Evolutionary conservation across 2,113 vertebrate genomes (phyloP).

Genomic region (Prochilodus magdalenae): DNA sequence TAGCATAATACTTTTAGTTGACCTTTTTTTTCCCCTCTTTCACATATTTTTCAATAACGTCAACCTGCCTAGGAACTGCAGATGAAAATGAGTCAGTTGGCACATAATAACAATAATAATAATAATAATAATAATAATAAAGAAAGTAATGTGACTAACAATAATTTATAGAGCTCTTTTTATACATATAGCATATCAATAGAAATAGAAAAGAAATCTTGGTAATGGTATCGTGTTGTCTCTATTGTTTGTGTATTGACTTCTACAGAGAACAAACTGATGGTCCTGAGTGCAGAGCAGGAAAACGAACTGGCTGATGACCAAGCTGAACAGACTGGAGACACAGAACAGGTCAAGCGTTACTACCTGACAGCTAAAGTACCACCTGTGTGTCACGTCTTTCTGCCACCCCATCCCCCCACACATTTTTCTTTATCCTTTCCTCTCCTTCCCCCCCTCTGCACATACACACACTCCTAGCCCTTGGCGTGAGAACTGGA

Average conservation of each 20-base stretch:
- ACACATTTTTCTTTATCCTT: not conserved
- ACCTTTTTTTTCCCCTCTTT: too few species aligned
- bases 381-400: constrained; percentile 49
- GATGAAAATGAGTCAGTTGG: too few species aligned
- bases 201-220: too few species aligned
- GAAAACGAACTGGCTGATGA: constrained; percentile 37
- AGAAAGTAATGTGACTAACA: too few species aligned
- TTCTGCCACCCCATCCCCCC: not conserved
- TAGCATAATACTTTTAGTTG: too few species aligned
- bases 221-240: not conserved
- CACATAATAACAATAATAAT: too few species aligned
- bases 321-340: constrained; percentile 47
- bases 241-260: not conserved
- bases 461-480: constrained; percentile 24
- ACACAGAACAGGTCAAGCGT: constrained; percentile 34
- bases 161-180: too few species aligned
- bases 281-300: constrained; percentile 5
- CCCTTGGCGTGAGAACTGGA: constrained; percentile 39
- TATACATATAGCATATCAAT: too few species aligned
- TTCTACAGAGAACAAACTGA: not conserved
- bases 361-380: constrained; percentile 48
- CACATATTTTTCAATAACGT: too few species aligned
- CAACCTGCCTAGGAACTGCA: too few species aligned
- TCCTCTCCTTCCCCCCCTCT: not conserved
- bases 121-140: too few species aligned